These are phyloP conservation scores for Astur gentilis DNA, from an alignment of 2,113 vertebrate genomes.

Conservation along the genomic window DNA sequence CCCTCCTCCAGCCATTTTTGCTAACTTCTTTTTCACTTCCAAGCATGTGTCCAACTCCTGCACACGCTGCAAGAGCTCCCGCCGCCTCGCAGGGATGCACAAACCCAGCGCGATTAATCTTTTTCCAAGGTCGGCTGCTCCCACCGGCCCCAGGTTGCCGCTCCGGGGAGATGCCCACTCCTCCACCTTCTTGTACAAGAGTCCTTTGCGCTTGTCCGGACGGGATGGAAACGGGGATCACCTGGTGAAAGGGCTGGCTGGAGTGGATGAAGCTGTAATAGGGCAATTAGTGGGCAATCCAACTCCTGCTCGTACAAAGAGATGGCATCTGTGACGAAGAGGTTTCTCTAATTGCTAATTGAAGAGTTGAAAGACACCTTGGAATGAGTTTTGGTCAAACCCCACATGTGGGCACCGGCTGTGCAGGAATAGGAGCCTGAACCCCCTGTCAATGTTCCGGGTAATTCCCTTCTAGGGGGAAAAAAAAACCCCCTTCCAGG, in stretches of 20 bases:
- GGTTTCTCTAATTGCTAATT: not conserved
- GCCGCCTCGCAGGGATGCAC: not conserved
- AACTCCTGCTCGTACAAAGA: not conserved
- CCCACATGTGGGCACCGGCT: not conserved
- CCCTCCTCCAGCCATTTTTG: not conserved
- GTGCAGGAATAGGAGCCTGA: not conserved
- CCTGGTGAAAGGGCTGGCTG: not conserved
- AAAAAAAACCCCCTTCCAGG: not conserved
- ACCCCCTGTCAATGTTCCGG: not conserved
- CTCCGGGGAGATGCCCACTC: not conserved
- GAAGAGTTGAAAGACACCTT: conserved; percentile 6
- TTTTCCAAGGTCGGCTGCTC: not conserved
- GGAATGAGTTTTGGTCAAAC: not conserved
- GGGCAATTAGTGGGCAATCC: not conserved
- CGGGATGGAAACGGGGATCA: not conserved
- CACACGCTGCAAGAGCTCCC: not conserved
- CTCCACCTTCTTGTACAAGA: not conserved
- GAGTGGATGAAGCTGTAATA: not conserved
- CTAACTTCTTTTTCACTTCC: fast-evolving
- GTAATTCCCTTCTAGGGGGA: conserved; percentile 2
- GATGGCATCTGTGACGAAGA: conserved; percentile 1
- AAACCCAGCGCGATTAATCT: fast-evolving
- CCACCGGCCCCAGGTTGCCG: not conserved
- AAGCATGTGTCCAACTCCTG: fast-evolving
- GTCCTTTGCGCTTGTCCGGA: not conserved